phyloP scores from a whole-genome alignment of 2,797 vertebrate species.

The Eleutherodactylus coqui region DNA sequence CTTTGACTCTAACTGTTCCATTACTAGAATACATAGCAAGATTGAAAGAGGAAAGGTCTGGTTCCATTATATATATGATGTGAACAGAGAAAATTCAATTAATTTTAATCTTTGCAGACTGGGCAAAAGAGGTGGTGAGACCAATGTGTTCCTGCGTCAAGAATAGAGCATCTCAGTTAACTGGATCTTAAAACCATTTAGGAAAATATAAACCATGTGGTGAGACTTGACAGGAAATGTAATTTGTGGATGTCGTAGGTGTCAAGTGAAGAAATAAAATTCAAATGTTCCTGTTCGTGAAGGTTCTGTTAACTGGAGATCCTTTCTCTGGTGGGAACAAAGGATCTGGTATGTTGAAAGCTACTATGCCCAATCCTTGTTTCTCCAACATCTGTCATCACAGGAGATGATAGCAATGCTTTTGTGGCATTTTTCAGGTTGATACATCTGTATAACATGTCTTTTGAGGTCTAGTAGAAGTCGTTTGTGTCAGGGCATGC shows the following conservation, averaged over 20 bases:
- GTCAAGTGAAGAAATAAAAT: neutral
- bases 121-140: neutral
- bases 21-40: constrained; percentile 31
- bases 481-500: too few relatives aligned
- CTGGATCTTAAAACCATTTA: neutral
- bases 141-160: constrained; percentile 16
- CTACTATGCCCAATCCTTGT: too few relatives aligned
- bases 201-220: neutral
- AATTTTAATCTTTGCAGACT: constrained; percentile 22
- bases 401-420: too few relatives aligned
- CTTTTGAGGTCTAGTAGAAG: too few relatives aligned
- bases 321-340: neutral
- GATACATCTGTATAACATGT: too few relatives aligned
- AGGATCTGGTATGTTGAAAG: neutral
- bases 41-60: constrained; percentile 12
- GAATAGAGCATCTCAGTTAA: neutral
- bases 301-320: neutral
- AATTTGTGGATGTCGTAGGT: neutral
- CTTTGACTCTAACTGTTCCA: constrained; percentile 20
- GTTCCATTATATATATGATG: constrained; percentile 20
- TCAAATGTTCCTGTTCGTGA: neutral
- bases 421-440: too few relatives aligned
- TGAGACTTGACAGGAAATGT: neutral
- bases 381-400: too few relatives aligned
- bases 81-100: constrained; percentile 15